phyloP scores from a whole-genome alignment of 2,113 vertebrate genomes.

The Halichoeres trimaculatus region DNA sequence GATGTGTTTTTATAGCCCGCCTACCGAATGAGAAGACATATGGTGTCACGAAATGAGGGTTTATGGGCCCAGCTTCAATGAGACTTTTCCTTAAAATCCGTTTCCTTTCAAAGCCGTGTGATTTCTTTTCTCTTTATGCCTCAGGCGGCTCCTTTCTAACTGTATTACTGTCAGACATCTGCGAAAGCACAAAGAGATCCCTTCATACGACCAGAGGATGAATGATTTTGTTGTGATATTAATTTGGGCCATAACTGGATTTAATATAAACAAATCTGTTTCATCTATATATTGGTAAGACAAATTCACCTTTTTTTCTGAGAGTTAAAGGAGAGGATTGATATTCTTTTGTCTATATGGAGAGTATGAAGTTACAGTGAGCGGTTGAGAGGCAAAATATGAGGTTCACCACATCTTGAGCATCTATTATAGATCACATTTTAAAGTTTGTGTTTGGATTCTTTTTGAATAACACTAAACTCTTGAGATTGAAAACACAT shows the following conservation, averaged over 20 bases:
- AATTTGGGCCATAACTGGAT: no score
- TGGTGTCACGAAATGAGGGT: constrained; percentile 47
- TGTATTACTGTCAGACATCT: constrained; percentile 16
- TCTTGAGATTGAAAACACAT: constrained; percentile 18
- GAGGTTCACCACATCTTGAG: no score
- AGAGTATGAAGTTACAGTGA: no score
- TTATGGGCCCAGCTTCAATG: constrained; percentile 35
- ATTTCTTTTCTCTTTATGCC: background rate
- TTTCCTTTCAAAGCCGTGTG: background rate
- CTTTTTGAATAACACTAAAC: no score
- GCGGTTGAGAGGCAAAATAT: no score
- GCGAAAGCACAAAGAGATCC: constrained; percentile 4
- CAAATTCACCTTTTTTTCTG: no score
- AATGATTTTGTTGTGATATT: no score
- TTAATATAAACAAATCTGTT: no score
- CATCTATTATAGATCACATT: no score
- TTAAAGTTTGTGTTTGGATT: background rate
- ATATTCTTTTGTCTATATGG: no score
- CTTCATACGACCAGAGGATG: background rate
- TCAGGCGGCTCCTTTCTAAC: constrained; percentile 14
- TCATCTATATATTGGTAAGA: no score
- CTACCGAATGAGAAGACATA: constrained; percentile 54
- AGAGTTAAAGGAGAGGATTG: no score
- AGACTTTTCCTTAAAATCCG: constrained; percentile 32
- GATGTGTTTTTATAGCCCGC: constrained; percentile 55